A percentile compares a stretch with the other conserved stretches of the same genome.
Evolutionary conservation across 2,888 invertebrate genomes (phyloP).

Genomic region (Eumerus sabulonum): DNA sequence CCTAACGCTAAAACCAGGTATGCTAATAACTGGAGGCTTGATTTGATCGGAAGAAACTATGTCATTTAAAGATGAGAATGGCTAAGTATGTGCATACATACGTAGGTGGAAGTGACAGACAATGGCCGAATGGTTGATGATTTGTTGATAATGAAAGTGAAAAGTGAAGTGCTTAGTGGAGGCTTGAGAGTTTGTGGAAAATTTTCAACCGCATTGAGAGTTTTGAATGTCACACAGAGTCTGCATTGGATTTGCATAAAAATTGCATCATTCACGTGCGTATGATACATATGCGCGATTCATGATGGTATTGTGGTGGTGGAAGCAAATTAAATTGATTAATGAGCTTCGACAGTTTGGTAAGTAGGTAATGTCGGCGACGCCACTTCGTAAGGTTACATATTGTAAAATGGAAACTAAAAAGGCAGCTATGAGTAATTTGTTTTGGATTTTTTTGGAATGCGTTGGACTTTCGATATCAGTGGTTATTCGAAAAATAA

Average conservation of each 20-base stretch:
- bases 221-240: slow-evolving; percentile 62
- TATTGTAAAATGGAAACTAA: slow-evolving; percentile 1
- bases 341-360: slow-evolving; percentile 26
- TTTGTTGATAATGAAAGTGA: too few relatives aligned
- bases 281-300: slow-evolving; percentile 39
- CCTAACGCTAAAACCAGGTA: too few relatives aligned
- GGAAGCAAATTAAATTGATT: slow-evolving; percentile 43
- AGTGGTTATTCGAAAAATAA: too few relatives aligned
- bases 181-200: not conserved
- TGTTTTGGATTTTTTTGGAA: too few relatives aligned
- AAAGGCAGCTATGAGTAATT: not conserved
- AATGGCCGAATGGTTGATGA: too few relatives aligned
- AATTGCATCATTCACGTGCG: slow-evolving; percentile 64
- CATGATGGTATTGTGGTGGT: slow-evolving; percentile 36
- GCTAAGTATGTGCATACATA: too few relatives aligned
- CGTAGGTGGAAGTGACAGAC: too few relatives aligned
- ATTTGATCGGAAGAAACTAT: too few relatives aligned
- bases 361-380: slow-evolving; percentile 40
- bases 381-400: slow-evolving; percentile 42
- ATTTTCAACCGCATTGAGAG: not conserved
- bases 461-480: too few relatives aligned
- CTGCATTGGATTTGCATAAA: slow-evolving; percentile 58
- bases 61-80: too few relatives aligned
- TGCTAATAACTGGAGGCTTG: too few relatives aligned
- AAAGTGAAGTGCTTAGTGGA: too few relatives aligned